Conservation (phyloP, 2,888 invertebrate genomes). For the Cryptocheilus praepositus region DNA sequence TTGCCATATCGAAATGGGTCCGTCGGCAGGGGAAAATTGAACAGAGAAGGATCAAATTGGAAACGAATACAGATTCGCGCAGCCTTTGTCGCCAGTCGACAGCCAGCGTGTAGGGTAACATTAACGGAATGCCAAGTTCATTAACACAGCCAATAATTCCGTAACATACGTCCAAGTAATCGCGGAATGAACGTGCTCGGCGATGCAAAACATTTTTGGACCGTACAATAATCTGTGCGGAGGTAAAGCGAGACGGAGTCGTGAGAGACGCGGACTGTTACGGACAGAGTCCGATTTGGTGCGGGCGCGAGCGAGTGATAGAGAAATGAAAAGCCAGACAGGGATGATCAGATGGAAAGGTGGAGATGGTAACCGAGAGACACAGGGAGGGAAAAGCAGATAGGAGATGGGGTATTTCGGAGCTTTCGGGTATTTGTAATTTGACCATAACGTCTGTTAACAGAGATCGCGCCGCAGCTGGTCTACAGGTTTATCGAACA, state of each 20-base stretch:
- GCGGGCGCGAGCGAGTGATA: constrained; percentile 4
- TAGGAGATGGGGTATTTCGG: constrained; percentile 22
- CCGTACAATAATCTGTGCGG: background rate
- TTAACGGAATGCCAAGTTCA: too few species aligned
- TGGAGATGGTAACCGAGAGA: background rate
- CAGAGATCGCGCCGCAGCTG: constrained; percentile 77
- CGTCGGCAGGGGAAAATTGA: too few species aligned
- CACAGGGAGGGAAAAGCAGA: background rate
- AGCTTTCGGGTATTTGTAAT: constrained; percentile 36
- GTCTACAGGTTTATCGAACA: constrained; percentile 75
- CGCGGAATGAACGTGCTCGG: background rate
- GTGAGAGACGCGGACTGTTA: constrained; percentile 1
- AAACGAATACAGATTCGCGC: too few species aligned
- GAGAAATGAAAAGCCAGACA: constrained; percentile 9
- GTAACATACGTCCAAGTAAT: too few species aligned
- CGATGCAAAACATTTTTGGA: background rate
- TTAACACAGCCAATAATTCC: too few species aligned
- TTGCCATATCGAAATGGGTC: too few species aligned
- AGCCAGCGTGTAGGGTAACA: too few species aligned
- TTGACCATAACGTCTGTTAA: constrained; percentile 56
- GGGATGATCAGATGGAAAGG: background rate
- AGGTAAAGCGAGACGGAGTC: background rate
- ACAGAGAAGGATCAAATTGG: too few species aligned
- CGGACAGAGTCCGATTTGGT: constrained; percentile 14
- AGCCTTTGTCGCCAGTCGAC: too few species aligned